Base-by-base conservation (phyloP, 2,113 vertebrate species). In the Murina feae region DNA sequence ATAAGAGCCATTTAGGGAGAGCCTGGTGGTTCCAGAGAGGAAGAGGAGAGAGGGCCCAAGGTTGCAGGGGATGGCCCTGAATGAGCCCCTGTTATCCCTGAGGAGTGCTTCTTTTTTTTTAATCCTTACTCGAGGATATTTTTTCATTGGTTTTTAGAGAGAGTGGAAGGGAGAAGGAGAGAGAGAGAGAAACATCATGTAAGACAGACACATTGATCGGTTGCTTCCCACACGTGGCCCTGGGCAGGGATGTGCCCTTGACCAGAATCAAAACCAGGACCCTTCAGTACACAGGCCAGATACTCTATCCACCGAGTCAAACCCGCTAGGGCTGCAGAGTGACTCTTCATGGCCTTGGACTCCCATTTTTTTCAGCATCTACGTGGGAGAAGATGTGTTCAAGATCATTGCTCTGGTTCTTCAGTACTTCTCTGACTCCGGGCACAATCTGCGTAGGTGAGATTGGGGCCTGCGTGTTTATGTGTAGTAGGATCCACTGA, bases 361-460 rank as follows among this genome's bases (percentile, higher is more conserved):
- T 80, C 86, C 88, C 21, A 10, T 96, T 7, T 98, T 97, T 87
- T 75, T 98, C 35, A 89, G 92, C 47, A 83, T 97, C 92, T 98
- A 98, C 28, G 0, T 97, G 2, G 3, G 95, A 9, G 97, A 98
- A 91, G 97, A 96, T 4, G 0, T 96, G 39, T 84, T 97, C 39
- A 98, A 97, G 86, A 71, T 96, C 44, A 82, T 95, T 0, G 94
- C 90, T 21, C 82, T 94, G 87, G 95, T 96, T n/a, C 2, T 79
- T 13, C 1, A 32, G 2, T 98, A 97, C 69, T 98, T 98, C 80
- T 85, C 35, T 3, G 94, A 97, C 28, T 6, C 66, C 9, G 97
- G 97, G 97, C 97, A 98, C 18, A 94, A 95, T 32, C 87, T 98
- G 20, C 97, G 97, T 98, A 71, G 3, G 96, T 95, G 35, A 6